Conservation (phyloP, 2,113 vertebrate species). For the Bos indicus region DNA sequence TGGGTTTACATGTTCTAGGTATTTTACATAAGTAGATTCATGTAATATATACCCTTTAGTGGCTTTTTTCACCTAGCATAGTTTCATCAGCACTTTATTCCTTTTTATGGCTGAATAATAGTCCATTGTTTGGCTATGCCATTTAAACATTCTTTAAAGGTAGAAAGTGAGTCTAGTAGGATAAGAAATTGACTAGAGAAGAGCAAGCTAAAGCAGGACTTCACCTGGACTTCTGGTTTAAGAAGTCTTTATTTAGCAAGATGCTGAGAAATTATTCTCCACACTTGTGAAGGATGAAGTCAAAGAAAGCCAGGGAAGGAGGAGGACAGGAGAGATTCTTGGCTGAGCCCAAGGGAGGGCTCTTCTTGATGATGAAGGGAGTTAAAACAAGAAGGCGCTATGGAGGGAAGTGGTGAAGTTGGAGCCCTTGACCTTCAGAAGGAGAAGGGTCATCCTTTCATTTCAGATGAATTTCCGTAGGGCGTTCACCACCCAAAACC, state of each 20-base stretch:
- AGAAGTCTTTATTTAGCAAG: background rate
- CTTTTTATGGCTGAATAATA: background rate
- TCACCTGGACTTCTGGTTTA: background rate
- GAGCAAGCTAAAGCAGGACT: background rate
- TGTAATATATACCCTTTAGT: background rate
- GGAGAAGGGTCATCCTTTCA: background rate
- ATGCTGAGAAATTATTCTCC: background rate
- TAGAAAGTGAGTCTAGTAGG: background rate
- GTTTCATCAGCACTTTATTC: background rate
- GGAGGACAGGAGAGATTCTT: background rate
- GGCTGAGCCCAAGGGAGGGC: background rate
- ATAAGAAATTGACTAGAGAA: background rate
- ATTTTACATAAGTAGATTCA: background rate
- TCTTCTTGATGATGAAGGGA: background rate
- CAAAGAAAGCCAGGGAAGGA: background rate
- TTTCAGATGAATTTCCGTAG: background rate
- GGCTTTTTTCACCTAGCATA: background rate
- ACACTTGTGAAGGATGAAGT: background rate
- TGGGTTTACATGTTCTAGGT: background rate
- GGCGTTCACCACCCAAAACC: background rate
- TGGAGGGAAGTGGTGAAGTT: too few relatives aligned
- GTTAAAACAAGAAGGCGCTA: rapidly evolving
- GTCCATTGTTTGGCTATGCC: background rate
- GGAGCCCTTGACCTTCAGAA: background rate
- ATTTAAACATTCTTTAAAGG: background rate